Base-by-base conservation (phyloP, 1,140 invertebrate species). In the Zaprionus lachaisei region DNA sequence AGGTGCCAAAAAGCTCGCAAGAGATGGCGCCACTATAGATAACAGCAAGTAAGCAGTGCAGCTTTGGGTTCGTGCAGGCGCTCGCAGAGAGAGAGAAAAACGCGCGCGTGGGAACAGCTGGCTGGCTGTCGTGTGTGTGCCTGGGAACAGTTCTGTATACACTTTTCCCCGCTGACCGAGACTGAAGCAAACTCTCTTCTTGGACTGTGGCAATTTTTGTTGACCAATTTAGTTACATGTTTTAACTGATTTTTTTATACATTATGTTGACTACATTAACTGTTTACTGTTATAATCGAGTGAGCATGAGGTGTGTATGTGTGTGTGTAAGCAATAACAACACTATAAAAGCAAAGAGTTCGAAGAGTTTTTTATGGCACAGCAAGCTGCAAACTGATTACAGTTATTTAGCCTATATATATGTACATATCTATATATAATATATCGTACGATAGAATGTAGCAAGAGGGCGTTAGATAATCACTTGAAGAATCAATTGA, bases 101-200 rank as follows among this genome's bases (percentile, higher is more conserved):
- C 75, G 98, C 97, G 9, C 5, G 47, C 47, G n/a, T 73, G 97
- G 95, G 98, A 97, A 98, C 94, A 98, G 98, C 80, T 98, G 70
- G 98, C 80, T 98, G 70, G 28, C 17, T 31, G 31, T 34, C 31
- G 31, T 4, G 31, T 34, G 31, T 11, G 31, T 31, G 41, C 11
- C 20, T 77, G 64, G 71, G 75, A 77, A 77, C 69, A 77, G 57
- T 68, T 73, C 61, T 72, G 66, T 38, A 3, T 20, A 34, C 6
- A 31, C 31, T 58, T 47, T 41, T 6, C 7, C n/a, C 7, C 14
- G 17, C 56, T 20, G 58, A 61, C 31, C 20, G n/a, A 61, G 28
- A 75, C 67, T 34, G 54, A 63, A 63, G 41, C 47, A 51, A 49
- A 54, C 31, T 34, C 31, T 34, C 22, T 37, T 68, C 57, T 34